phyloP scores from a whole-genome alignment of 1,140 invertebrate species.

The Caerostris darwini region DNA sequence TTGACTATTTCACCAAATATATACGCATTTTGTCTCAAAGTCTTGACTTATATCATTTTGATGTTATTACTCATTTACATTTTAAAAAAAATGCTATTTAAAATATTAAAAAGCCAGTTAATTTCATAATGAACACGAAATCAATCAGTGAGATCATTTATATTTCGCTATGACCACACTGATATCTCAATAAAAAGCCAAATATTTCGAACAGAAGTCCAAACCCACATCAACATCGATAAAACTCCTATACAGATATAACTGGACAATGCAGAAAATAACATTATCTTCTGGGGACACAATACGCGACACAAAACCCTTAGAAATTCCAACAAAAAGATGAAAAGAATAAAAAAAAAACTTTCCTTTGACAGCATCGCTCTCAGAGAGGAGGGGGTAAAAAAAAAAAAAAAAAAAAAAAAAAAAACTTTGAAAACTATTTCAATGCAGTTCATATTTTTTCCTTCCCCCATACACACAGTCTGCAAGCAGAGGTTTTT shows the following conservation, averaged over 20 bases:
- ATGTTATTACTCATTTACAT: too few species aligned
- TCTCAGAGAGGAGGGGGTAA: neutral
- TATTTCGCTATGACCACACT: too few species aligned
- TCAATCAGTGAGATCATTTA: too few species aligned
- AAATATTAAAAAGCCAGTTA: too few species aligned
- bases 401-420: neutral
- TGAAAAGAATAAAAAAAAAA: neutral
- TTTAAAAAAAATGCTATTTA: too few species aligned
- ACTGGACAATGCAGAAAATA: neutral
- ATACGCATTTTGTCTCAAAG: too few species aligned
- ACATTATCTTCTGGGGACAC: neutral
- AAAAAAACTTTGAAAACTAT: constrained; percentile 32
- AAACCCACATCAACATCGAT: neutral
- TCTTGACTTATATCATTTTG: too few species aligned
- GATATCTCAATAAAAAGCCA: neutral
- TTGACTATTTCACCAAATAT: too few species aligned
- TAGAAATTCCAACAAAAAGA: neutral
- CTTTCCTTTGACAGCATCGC: constrained; percentile 15
- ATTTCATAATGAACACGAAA: too few species aligned
- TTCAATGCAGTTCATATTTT: constrained; percentile 29
- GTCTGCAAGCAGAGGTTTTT: neutral
- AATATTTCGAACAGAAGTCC: neutral
- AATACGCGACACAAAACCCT: neutral
- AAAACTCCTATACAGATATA: neutral
- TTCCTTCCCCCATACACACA: neutral